A percentile compares a stretch with the other conserved stretches of the same genome.
These are phyloP conservation scores for Cylloceria caligata DNA, from an alignment of 2,888 invertebrate species.

Conservation along the genomic window DNA sequence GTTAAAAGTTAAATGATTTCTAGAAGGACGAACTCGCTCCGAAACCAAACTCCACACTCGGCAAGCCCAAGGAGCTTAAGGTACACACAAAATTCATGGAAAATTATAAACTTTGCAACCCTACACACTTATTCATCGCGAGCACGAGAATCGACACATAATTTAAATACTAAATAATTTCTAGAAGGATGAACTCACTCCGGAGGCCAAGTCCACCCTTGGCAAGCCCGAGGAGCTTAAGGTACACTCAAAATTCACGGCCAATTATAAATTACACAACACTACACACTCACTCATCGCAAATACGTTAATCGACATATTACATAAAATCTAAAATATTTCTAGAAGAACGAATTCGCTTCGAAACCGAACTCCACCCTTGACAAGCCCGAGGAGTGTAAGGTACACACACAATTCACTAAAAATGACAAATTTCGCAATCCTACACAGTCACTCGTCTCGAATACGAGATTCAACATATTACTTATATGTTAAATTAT, in stretches of 20 bases:
- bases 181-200: conserved; percentile 60
- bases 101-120: too few species aligned
- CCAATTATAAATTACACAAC: conserved; percentile 34
- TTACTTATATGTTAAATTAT: conserved; percentile 46
- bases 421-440: conserved; percentile 45
- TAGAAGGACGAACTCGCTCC: conserved; percentile 61
- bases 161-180: conserved; percentile 55
- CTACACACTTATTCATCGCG: background rate
- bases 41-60: conserved; percentile 70
- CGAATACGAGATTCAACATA: background rate
- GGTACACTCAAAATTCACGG: conserved; percentile 69
- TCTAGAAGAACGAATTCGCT: conserved; percentile 60
- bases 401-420: conserved; percentile 70
- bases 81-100: conserved; percentile 62
- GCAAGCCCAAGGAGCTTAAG: conserved; percentile 72
- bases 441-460: background rate
- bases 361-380: conserved; percentile 69
- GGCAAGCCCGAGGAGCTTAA: conserved; percentile 71
- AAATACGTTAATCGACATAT: background rate
- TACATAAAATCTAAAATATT: conserved; percentile 53
- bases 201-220: conserved; percentile 70
- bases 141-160: background rate
- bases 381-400: conserved; percentile 70
- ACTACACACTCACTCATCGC: background rate
- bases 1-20: conserved; percentile 53